Conservation (phyloP, 1,140 invertebrate species). For the Semibalanus balanoides region DNA sequence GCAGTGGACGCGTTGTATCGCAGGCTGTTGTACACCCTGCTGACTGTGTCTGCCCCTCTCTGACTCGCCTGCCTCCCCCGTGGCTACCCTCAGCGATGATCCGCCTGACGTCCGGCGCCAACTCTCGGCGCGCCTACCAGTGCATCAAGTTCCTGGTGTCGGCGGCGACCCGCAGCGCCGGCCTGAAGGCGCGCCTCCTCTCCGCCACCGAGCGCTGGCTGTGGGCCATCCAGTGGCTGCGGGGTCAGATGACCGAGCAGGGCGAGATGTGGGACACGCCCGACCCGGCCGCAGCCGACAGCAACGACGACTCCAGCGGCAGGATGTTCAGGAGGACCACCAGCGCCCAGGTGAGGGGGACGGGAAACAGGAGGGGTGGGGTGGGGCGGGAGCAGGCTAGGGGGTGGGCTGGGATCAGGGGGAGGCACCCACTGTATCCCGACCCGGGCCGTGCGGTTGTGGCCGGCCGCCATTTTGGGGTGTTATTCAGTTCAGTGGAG, state of each 20-base stretch:
- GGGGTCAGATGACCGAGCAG: constrained; percentile 33
- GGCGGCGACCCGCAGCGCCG: constrained; percentile 28
- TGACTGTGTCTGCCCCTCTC: too few species aligned
- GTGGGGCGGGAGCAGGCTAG: background rate
- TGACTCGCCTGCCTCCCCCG: constrained; percentile 28
- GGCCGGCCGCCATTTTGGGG: too few species aligned
- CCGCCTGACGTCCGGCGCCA: constrained; percentile 14
- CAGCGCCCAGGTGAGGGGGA: constrained; percentile 33
- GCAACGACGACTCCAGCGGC: constrained; percentile 36
- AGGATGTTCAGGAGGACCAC: constrained; percentile 37
- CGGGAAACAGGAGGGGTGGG: background rate
- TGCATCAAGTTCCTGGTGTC: constrained; percentile 37
- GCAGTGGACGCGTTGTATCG: too few species aligned
- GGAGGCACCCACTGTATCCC: too few species aligned
- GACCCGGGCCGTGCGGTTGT: too few species aligned
- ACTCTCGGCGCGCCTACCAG: constrained; percentile 35
- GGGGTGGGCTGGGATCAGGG: background rate
- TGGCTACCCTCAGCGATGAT: constrained; percentile 24
- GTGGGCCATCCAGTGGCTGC: constrained; percentile 39
- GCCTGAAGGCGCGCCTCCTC: constrained; percentile 33
- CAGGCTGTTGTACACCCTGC: too few species aligned
- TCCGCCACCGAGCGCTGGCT: constrained; percentile 33
- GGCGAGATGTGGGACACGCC: constrained; percentile 14
- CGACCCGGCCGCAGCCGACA: constrained; percentile 14
- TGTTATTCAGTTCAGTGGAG: too few species aligned